These are phyloP conservation scores for Acanthococcus lagerstroemiae DNA, from an alignment of 2,888 invertebrate genomes.

Conservation along the genomic window DNA sequence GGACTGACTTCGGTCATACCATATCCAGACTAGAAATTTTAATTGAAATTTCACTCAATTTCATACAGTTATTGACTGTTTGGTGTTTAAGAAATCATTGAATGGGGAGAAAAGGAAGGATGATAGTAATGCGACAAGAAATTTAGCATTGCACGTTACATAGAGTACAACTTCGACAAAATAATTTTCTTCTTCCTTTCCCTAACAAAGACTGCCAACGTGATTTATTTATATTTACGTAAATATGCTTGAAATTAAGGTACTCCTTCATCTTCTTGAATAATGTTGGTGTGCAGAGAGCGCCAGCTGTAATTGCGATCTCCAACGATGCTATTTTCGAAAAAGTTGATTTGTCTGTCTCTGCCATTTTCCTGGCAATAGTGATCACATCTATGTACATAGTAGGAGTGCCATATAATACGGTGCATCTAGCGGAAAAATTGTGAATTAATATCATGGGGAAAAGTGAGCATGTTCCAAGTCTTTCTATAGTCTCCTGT, in stretches of 20 bases:
- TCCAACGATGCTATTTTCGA: conserved; percentile 15
- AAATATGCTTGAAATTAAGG: conserved; percentile 29
- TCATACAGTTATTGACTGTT: no score
- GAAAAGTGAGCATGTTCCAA: no score
- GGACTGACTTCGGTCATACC: conserved; percentile 54
- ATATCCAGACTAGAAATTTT: conserved; percentile 47
- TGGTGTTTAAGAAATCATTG: no score
- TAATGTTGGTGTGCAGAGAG: conserved; percentile 56
- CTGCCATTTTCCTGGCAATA: conserved; percentile 7
- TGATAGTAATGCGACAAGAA: no score
- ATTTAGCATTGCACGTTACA: no score
- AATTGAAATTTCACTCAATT: no score
- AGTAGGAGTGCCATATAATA: conserved; percentile 70
- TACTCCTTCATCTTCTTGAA: conserved; percentile 44
- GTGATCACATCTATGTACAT: conserved; percentile 60
- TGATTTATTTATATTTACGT: no score
- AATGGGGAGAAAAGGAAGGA: no score
- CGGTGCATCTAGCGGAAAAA: conserved; percentile 50
- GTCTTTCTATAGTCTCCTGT: no score
- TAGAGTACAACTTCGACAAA: no score
- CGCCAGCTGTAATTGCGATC: conserved; percentile 59
- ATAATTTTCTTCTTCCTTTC: no score
- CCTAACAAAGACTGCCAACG: no score
- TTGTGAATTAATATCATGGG: conserved; percentile 30
- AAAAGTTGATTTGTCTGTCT: conserved; percentile 2